A percentile compares a stretch with the other conserved stretches of the same genome.
Evolutionary conservation across 2,797 vertebrate genomes (phyloP).

Genomic region (Lates japonicus): DNA sequence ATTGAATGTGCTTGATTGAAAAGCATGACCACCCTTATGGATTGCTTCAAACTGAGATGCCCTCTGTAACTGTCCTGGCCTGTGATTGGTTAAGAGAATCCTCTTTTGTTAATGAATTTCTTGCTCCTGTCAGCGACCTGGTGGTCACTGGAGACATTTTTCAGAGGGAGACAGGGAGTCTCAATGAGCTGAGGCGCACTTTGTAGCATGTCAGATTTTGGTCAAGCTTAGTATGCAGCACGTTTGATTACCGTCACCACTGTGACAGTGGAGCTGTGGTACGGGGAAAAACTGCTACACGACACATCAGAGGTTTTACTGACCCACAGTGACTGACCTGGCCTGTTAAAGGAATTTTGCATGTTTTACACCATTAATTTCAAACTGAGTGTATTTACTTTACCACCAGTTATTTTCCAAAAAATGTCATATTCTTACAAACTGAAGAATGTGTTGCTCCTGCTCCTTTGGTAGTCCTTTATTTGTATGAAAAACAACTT

Average conservation of each 20-base stretch:
- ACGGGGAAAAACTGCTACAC: not conserved
- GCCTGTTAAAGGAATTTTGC: slow-evolving; percentile 19
- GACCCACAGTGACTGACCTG: not conserved
- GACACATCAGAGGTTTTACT: not conserved
- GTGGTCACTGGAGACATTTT: slow-evolving; percentile 41
- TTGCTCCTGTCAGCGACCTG: slow-evolving; percentile 41
- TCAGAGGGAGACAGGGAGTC: slow-evolving; percentile 34
- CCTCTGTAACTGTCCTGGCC: slow-evolving; percentile 28
- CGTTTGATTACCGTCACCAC: slow-evolving; percentile 3
- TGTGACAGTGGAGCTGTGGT: slow-evolving; percentile 12
- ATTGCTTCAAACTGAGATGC: slow-evolving; percentile 24
- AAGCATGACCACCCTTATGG: slow-evolving; percentile 57
- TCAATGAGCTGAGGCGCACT: slow-evolving; percentile 56
- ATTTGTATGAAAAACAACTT: slow-evolving; percentile 23
- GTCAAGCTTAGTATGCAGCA: slow-evolving; percentile 29
- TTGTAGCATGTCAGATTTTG: slow-evolving; percentile 53
- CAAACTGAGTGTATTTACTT: not conserved
- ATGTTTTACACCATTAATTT: slow-evolving; percentile 8
- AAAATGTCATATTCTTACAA: not conserved
- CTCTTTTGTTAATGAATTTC: slow-evolving; percentile 45
- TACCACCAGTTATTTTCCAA: not conserved
- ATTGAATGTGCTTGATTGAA: slow-evolving; percentile 56
- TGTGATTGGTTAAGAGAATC: slow-evolving; percentile 38
- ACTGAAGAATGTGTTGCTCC: not conserved
- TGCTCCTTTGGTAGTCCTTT: slow-evolving; percentile 7